A percentile compares a stretch with the other conserved stretches of the same genome.
Conservation (phyloP, 1,140 invertebrate species). For the Rhagoletis zephyria region DNA sequence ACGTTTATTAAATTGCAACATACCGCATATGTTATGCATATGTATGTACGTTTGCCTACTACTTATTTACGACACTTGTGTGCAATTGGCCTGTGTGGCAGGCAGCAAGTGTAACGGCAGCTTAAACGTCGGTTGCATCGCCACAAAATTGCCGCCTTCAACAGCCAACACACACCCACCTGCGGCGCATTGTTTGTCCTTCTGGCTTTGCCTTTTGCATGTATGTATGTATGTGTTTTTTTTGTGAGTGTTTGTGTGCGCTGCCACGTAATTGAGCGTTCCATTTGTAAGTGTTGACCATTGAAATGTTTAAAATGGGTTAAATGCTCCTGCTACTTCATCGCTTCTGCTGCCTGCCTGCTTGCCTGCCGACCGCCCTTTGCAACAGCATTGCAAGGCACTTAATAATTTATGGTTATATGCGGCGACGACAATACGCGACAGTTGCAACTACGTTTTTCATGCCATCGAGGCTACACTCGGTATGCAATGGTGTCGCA, state of each 20-base stretch:
- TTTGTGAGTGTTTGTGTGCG: too few relatives aligned
- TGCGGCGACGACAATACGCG: constrained; percentile 49
- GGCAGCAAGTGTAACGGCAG: neutral
- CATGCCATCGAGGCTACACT: neutral
- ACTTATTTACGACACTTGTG: neutral
- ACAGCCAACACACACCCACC: constrained; percentile 43
- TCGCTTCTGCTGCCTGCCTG: neutral
- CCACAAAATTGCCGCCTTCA: constrained; percentile 33
- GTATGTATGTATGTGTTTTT: neutral
- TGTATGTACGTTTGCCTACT: neutral
- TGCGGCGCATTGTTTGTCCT: neutral
- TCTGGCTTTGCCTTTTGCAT: neutral
- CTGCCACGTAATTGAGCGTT: constrained; percentile 12
- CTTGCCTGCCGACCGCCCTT: neutral
- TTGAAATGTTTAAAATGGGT: constrained; percentile 49
- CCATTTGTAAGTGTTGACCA: constrained; percentile 48
- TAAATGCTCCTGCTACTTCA: constrained; percentile 14
- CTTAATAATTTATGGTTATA: constrained; percentile 33
- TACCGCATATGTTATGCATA: constrained; percentile 47
- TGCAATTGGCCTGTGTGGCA: neutral
- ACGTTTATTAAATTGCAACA: constrained; percentile 50
- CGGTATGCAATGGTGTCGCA: neutral
- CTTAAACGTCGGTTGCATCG: constrained; percentile 26
- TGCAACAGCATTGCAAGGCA: neutral
- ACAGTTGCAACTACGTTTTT: constrained; percentile 46